A percentile compares a stretch with the other conserved stretches of the same genome.
phyloP scores from a whole-genome alignment of 2,797 vertebrate species.

The Pachyuromys duprasi region DNA sequence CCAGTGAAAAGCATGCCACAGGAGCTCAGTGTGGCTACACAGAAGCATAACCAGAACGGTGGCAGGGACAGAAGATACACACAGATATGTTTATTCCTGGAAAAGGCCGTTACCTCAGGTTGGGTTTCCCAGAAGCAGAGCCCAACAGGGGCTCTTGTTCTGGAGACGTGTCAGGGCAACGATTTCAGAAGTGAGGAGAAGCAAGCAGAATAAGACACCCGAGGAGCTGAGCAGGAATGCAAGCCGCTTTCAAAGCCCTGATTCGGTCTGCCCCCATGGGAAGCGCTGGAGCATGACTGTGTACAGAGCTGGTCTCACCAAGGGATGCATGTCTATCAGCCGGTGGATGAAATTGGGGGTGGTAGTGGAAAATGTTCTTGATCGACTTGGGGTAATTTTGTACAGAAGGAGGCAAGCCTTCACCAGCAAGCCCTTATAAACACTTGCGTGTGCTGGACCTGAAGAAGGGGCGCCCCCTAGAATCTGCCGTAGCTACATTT shows the following conservation, averaged over 20 bases:
- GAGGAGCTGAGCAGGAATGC: not conserved
- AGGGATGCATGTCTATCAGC: not conserved
- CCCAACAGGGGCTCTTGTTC: not conserved
- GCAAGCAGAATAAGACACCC: not conserved
- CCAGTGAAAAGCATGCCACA: not conserved
- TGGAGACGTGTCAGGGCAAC: not conserved
- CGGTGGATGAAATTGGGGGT: not conserved
- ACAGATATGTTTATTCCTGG: slow-evolving; percentile 9
- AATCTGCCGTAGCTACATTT: not conserved
- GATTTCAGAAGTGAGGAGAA: not conserved
- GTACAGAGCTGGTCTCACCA: not conserved
- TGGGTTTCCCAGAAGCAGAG: not conserved
- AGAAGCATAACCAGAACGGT: not conserved
- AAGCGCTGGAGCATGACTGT: not conserved
- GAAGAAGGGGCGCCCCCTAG: not conserved
- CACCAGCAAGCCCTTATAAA: not conserved
- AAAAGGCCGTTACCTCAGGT: not conserved
- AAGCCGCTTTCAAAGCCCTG: not conserved
- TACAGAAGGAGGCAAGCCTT: not conserved
- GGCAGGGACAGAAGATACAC: not conserved
- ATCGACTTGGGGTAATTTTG: not conserved
- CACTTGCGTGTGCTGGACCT: not conserved
- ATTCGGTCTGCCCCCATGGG: not conserved
- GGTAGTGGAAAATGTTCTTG: not conserved
- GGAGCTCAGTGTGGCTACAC: not conserved